Evolutionary conservation across 2,113 vertebrate genomes (phyloP).

Genomic region (Hyaena hyaena): DNA sequence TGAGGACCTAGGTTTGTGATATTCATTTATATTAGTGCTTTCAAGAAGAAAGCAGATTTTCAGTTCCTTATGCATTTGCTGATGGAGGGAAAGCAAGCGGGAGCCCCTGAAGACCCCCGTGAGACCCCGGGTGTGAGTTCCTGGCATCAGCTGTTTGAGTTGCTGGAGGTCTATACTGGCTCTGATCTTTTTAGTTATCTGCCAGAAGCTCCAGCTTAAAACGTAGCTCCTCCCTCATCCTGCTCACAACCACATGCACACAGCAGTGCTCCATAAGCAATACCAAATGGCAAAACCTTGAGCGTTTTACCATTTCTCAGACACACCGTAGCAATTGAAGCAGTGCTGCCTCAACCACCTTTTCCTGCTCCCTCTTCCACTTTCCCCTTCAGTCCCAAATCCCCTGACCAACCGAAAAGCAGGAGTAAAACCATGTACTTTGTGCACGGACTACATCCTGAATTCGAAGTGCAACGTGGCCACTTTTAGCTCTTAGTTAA

Average conservation of each 20-base stretch:
- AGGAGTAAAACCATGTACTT: background rate
- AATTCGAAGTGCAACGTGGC: background rate
- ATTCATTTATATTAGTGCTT: background rate
- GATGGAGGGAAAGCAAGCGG: background rate
- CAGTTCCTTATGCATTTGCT: background rate
- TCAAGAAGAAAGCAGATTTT: background rate
- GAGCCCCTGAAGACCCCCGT: background rate
- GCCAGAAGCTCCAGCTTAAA: background rate
- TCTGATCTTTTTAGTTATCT: background rate
- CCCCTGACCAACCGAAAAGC: background rate
- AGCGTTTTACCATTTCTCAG: background rate
- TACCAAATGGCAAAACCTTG: too few relatives aligned
- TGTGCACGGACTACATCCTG: background rate
- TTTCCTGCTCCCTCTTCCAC: background rate
- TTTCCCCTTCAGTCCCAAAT: background rate
- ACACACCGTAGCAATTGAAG: background rate
- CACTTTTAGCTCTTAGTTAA: background rate
- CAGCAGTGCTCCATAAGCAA: background rate
- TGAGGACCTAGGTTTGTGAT: background rate
- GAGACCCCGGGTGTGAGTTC: background rate
- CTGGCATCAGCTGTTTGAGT: background rate
- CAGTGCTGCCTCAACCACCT: fast-evolving
- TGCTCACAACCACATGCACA: background rate
- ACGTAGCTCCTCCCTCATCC: background rate
- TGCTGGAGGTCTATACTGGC: background rate